Base-by-base conservation (phyloP, 2,113 vertebrate genomes). In the Boleophthalmus pectinirostris region DNA sequence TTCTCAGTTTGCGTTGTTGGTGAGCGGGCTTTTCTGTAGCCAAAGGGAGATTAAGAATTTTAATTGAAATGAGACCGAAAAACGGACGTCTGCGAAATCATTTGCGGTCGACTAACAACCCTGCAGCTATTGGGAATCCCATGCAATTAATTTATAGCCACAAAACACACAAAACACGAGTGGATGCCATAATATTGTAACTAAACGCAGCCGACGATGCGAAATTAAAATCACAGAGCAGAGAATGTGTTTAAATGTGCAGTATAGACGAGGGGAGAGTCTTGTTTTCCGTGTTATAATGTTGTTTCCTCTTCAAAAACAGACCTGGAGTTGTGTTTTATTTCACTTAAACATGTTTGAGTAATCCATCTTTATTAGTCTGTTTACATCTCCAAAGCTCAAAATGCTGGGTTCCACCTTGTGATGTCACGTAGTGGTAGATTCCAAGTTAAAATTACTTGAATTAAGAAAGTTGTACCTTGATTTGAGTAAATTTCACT, bases 21-120 rank as follows among this genome's bases (percentile, higher is more conserved):
- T 76, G 79, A 76, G 53, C 49, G 54, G 46, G 69, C 65, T 54
- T 35, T 7, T 53, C 43, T 81, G 80, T 71, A 67, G 77, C 78
- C 57, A 2, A 33, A 75, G 77, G 75, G 63, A 72, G 67, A 71
- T 54, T 68, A 20, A 2, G 16, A 72, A 82, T 80, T 70, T 73
- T 71, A 82, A 83, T 80, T 66, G 61, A 82, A 88, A 85, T 66
- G 56, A 77, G 69, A 71, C 23, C 16, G 67, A 72, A 67, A 83
- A 78, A 81, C 86, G 83, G 54, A 57, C 23, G 88, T 84, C 76
- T 81, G 78, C 58, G 73, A 77, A 68, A 73, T 84, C 70, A 70
- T 82, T 63, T 71, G 79, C 29, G 78, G 70, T 85, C 73, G 75
- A 73, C 57, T 56, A 68, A 76, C 25, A 61, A 70, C 45, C 74